These are phyloP conservation scores for Brienomyrus longianalis DNA, from an alignment of 2,113 vertebrate genomes.

Conservation along the genomic window DNA sequence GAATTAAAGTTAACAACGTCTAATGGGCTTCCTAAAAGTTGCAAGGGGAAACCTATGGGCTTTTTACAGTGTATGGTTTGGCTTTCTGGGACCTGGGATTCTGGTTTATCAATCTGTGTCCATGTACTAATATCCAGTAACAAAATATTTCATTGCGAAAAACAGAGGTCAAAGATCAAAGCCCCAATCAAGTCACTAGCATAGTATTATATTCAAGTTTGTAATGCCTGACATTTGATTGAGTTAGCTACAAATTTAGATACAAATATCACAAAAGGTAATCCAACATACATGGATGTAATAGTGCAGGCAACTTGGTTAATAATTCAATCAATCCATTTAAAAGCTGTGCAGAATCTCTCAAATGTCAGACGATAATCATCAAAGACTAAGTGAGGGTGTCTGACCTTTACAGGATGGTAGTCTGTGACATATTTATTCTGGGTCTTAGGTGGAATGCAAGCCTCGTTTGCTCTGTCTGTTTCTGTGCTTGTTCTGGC, in stretches of 20 bases:
- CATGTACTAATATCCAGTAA: not conserved
- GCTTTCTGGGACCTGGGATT: not conserved
- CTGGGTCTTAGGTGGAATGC: constrained; percentile 37
- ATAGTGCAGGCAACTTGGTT: not conserved
- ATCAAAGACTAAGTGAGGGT: constrained; percentile 38
- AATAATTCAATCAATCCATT: not conserved
- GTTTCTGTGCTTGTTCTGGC: constrained; percentile 24
- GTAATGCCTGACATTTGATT: not conserved
- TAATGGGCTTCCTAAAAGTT: not conserved
- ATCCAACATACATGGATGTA: not conserved
- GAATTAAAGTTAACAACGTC: not conserved
- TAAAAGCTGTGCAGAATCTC: not conserved
- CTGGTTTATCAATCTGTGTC: not conserved
- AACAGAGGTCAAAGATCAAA: not conserved
- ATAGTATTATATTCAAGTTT: not conserved
- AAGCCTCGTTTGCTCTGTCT: constrained; percentile 50
- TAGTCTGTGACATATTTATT: constrained; percentile 34
- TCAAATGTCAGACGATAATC: not conserved
- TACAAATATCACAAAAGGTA: not conserved
- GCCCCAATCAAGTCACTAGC: not conserved
- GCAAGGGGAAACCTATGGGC: not conserved
- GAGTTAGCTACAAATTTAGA: not conserved
- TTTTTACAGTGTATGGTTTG: no score
- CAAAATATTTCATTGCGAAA: not conserved
- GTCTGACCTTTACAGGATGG: constrained; percentile 27